Evolutionary conservation across 2,797 vertebrate genomes (phyloP).

Genomic region (Thripadectes ignobilis): DNA sequence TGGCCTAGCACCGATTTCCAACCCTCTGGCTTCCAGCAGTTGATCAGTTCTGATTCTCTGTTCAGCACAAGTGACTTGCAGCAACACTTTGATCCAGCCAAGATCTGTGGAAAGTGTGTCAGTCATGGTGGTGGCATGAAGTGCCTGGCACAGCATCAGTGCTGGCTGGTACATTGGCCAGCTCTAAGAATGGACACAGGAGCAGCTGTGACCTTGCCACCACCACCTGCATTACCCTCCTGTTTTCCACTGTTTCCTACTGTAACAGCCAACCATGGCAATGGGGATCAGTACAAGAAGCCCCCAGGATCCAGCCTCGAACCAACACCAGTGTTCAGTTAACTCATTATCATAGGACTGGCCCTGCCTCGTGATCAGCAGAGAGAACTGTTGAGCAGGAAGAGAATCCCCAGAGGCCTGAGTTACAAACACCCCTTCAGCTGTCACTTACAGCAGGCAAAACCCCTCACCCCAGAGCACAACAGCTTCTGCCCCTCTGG

Average conservation of each 20-base stretch:
- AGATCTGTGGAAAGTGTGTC: not conserved
- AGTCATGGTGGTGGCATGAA: not conserved
- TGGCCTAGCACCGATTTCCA: not conserved
- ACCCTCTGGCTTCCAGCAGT: not conserved
- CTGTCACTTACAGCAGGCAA: not conserved
- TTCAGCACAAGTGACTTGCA: not conserved
- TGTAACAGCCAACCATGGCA: not conserved
- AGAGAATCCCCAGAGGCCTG: not conserved
- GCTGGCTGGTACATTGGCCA: rapidly evolving
- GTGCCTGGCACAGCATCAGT: too few species aligned
- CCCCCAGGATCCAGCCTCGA: not conserved
- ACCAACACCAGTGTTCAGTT: not conserved
- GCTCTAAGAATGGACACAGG: not conserved
- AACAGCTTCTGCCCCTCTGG: not conserved
- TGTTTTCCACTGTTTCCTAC: not conserved
- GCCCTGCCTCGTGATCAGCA: not conserved
- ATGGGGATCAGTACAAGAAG: not conserved
- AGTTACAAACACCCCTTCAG: not conserved
- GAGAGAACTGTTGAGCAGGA: not conserved
- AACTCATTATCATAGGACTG: not conserved
- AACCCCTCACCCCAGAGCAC: not conserved
- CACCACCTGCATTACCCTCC: not conserved
- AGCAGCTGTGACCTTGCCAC: not conserved
- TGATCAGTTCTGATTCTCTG: not conserved
- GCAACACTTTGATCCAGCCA: too few species aligned